Evolutionary conservation across 1,140 invertebrate genomes (phyloP), one percentile per base, ranked within the genome.

Genomic region (Phortica variegata): DNA sequence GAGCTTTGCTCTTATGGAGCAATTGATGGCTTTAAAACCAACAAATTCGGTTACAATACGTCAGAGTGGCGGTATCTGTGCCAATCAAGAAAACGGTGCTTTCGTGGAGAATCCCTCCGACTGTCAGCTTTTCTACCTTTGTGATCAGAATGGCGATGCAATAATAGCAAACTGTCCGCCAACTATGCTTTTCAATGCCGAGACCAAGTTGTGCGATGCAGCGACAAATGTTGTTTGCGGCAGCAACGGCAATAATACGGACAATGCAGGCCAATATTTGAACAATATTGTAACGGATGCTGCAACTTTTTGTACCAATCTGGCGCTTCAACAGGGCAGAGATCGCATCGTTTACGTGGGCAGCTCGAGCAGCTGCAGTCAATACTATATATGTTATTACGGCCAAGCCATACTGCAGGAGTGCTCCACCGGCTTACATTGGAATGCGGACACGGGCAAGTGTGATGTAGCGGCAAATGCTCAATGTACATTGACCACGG

Each of bases 381-480:
- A 50, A 5, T 73, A 65, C 31, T 73, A 65, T 26, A 73, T 73
- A 26, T 73, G 70, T 40, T 73, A 73, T 33, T 68, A 73, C 47
- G 70, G 70, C 9, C 65, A 71, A 43, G 65, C 70, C 2, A 49
- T 73, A 23, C n/a, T 57, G 38, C 70, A 73, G 31, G 55, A 63
- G 41, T 73, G 70, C 41, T 68, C 61, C 37, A 48, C 47, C 7
- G 56, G 65, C 39, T 41, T 73, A 40, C 61, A 73, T 31, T 73
- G 70, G 70, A 73, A 73, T 62, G 47, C 65, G 2, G 46, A 68
- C 38, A 62, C 56, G 4, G 65, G 51, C 16, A 73, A 73, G 32
- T 73, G 71, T 38, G 71, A 73, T 54, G 34, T 69, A 26, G 61
- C 63, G 12, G 60, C 65, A 38, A 47, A 56, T 8, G 63, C 63